Evolutionary conservation across 2,113 vertebrate genomes (phyloP), one percentile per base, ranked within the genome.

Genomic region (Apeltes quadracus): DNA sequence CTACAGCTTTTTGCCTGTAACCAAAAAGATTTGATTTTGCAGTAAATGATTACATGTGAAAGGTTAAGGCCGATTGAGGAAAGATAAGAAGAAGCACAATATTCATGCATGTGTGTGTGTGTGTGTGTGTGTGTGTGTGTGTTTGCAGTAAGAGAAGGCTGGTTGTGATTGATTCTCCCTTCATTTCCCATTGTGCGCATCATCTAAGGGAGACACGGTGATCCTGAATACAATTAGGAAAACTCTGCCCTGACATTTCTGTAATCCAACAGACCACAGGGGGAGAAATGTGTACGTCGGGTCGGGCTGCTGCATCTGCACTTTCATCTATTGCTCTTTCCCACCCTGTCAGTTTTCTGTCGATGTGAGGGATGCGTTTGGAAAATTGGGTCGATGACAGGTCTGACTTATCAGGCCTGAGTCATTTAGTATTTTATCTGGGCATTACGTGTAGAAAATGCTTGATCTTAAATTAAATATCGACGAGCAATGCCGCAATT

Each of bases 211-310:
- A 86, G 79, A 83, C 82, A 50, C 61, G 78, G 83, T 73, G 66
- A 86, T 84, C 75, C 82, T 82, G 88, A 85, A 87, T 87, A 84
- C 84, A 87, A 86, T 85, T 91, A 86, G 75, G 78, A 64, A 85
- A 72, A 54, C 82, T 74, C 79, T 74, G 87, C 69, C 76, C 78
- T 82, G 86, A 89, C 84, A 69, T 69, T 56, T 38, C 79, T 78
- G 85, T 85, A 89, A 91, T 92, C 85, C 88, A 90, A 88, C 81
- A 86, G 73, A 61, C 72, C 11, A 3, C 12, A 55, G 64, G 56
- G 79, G 84, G 88, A 78, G 84, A 84, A 87, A 90, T 86, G 83
- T 84, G 85, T 57, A 75, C 32, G 57, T 82, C 84, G 82, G 71
- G 56, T 44, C 64, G 3, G 62, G 63, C 78, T 86, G 89, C 87